These are phyloP conservation scores for Mesorhabditis belari DNA, from an alignment of 2,888 invertebrate species.

Conservation along the genomic window DNA sequence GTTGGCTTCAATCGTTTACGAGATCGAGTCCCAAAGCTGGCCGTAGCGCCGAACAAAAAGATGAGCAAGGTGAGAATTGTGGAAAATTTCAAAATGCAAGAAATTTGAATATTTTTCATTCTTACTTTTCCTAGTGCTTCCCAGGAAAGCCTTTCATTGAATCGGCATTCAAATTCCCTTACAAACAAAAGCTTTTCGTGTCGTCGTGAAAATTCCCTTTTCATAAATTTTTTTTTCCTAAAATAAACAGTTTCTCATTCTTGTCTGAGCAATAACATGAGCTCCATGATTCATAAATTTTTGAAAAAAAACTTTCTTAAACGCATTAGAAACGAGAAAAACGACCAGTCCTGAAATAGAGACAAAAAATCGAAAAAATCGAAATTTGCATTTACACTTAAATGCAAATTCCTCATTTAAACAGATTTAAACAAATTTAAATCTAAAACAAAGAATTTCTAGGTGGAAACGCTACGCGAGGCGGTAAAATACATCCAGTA, in stretches of 20 bases:
- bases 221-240: too few relatives aligned
- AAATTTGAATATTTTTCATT: not conserved
- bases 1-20: conserved; percentile 22
- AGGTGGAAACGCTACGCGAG: conserved; percentile 30
- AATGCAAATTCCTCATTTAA: not conserved
- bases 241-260: too few relatives aligned
- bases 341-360: too few relatives aligned
- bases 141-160: not conserved
- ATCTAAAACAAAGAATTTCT: conserved; percentile 2
- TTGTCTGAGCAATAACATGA: too few relatives aligned
- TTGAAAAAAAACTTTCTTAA: too few relatives aligned
- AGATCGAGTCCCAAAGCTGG: conserved; percentile 14
- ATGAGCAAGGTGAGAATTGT: conserved; percentile 18
- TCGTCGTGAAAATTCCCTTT: too few relatives aligned
- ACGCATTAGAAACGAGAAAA: too few relatives aligned
- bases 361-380: too few relatives aligned
- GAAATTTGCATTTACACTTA: too few relatives aligned
- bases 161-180: not conserved
- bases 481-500: conserved; percentile 26
- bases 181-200: too few relatives aligned
- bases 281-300: too few relatives aligned
- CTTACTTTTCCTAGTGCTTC: not conserved
- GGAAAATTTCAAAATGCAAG: not conserved
- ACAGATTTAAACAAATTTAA: not conserved
- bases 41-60: conserved; percentile 13